Evolutionary conservation across 2,797 vertebrate species (phyloP), one percentile per base, ranked within the genome.

Genomic region (Hemitrygon akajei): DNA sequence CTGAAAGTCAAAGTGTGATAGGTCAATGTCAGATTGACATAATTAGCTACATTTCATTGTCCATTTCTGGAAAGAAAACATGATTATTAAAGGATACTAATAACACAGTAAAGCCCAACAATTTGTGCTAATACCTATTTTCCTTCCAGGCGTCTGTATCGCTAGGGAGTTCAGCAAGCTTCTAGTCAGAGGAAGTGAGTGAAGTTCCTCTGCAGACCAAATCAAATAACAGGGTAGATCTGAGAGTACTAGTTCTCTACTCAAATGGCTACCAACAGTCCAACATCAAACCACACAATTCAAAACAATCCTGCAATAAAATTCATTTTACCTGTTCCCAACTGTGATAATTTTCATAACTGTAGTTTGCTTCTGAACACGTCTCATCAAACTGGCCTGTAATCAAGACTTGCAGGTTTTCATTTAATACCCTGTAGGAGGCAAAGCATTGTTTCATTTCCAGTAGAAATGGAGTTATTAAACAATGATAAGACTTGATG

Each of bases 241-340:
- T 20, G 7, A 84, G 25, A 20, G 79, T 56, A 47, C 10, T 82
- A 20, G 40, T 25, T 1, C 7, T 7, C 22, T 25, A 9, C 25
- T 27, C 79, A 34, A 25, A 82, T 25, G 22, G 30, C 81, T 84
- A 56, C 22, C 81, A 58, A 58, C 56, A 25, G 0, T 84, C 47
- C 14, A 75, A 75, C 25, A 75, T 27, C 25, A 22, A 3, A 58
- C 47, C 3, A 10, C 81, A 82, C 47, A 3, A 27, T 37, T 40
- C 12, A 0, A 56, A 84, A 37, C 34, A 69, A 27, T 5, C 10
- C 11, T 11, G 7, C 22, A 77, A 10, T 80, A 96, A 69, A 97
- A 99, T 98, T 94, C 94, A 96, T 93, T 97, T 95, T 97, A 97
- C 98, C 37, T 5, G 95, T 96, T 99, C 99, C 97, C 99, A 99